Conservation (phyloP, 1,140 invertebrate species). For the Drosophila chauvacae region DNA sequence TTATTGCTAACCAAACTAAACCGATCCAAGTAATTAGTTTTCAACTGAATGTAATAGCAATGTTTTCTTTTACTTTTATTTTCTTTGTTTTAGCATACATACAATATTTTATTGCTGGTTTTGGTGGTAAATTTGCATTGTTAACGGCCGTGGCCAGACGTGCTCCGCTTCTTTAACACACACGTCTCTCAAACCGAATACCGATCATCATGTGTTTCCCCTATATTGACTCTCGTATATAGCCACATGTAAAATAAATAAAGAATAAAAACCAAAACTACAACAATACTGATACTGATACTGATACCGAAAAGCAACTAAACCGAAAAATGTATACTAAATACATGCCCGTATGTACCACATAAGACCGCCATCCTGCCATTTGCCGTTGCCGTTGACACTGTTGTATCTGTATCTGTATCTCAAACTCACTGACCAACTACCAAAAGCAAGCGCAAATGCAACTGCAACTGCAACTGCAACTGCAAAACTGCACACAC, state of each 20-base stretch:
- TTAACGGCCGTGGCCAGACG: conserved; percentile 78
- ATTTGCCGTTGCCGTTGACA: conserved; percentile 56
- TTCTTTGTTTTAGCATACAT: conserved; percentile 82
- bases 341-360: conserved; percentile 56
- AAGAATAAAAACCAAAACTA: conserved; percentile 31
- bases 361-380: conserved; percentile 65
- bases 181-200: conserved; percentile 67
- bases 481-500: conserved; percentile 60
- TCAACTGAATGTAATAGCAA: conserved; percentile 79
- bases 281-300: conserved; percentile 40
- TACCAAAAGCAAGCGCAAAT: conserved; percentile 62
- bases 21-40: conserved; percentile 53
- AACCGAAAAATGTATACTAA: conserved; percentile 73
- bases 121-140: conserved; percentile 82
- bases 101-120: conserved; percentile 82
- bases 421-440: conserved; percentile 76
- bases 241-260: conserved; percentile 58
- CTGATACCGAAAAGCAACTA: conserved; percentile 57
- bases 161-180: conserved; percentile 75
- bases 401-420: conserved; percentile 53
- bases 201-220: conserved; percentile 59
- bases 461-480: conserved; percentile 54
- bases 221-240: conserved; percentile 56
- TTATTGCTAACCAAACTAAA: conserved; percentile 57
- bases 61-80: conserved; percentile 81